Evolutionary conservation across 2,797 vertebrate genomes (phyloP), one percentile per base, ranked within the genome.

Genomic region (Graptemys geographica): DNA sequence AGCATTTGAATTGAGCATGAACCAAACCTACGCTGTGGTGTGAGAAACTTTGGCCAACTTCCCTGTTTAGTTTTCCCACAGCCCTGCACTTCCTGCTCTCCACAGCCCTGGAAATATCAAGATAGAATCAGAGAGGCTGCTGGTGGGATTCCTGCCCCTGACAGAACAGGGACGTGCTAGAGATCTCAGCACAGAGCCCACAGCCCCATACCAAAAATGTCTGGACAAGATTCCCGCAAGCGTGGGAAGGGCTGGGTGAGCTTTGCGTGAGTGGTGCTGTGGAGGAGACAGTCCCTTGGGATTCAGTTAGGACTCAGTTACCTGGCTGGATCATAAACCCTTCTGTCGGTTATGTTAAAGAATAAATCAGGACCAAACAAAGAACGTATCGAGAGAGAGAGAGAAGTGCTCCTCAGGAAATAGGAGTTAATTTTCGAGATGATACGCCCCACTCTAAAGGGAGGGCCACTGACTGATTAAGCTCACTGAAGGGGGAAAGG

Each of bases 401-500:
- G 51, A 15, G 41, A 69, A 13, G 13, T 80, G 55, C 31, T 51
- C 51, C 57, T 51, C 27, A 87, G 86, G 28, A 4, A 4, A 5
- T 5, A 11, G 86, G 92, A 89, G 87, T 83, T 89, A 4, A 28
- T 89, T 79, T 52, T 79, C 65, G 81, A 92, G 51, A 72, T 0
- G 47, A 81, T 79, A 83, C 37, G 86, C 84, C 62, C 49, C 69
- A 83, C 86, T 65, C 31, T 4, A 0, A 3, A 31, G 62, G 0
- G 5, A 57, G 95, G 85, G 80, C 80, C 84, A 88, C 95, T 19
- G 27, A 1, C 8, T 23, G 93, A 52, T 96, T 31, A 97, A 91
- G 96, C 97, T 97, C 98, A 97, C 96, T 97, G 97, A 87, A 96
- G 97, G 97, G 98, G 98, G 93, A 96, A 97, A 97, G 96, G 97